Base-by-base conservation (phyloP, 2,888 invertebrate species). In the Cosmia pyralina region DNA sequence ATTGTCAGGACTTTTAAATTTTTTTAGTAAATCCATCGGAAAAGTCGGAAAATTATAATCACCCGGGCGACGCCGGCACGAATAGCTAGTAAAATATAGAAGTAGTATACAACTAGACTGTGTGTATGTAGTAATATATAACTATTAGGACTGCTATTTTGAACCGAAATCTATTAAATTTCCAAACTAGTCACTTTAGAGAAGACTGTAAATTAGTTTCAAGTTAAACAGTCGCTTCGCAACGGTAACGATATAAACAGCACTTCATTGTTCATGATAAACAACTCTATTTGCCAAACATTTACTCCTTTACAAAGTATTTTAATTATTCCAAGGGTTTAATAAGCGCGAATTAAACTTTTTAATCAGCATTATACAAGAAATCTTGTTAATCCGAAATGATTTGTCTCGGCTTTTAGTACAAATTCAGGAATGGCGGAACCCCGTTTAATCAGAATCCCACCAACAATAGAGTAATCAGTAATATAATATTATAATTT, bases 401-500 rank as follows among this genome's bases (percentile, higher is more conserved):
- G 87, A 93, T 93, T 94, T 90, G 90, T 90, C 87, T 84, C 75
- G 86, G 88, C 84, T 91, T 89, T 85, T 85, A 87, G 88, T 85
- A 86, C 86, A 88, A 92, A 90, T 90, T 90, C 86, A 87, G 86
- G 84, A 84, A 84, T 83, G 82, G 84, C 82, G 84, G 87, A 87
- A 90, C 88, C 90, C 90, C 89, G 88, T 92, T 94, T 93, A 93
- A 93, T 94, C 92, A 91, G 90, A 94, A 93, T 89, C 88, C 77
- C 81, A 82, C 85, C 90, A 93, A 95, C 93, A 95, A 94, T 94
- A 91, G 91, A 90, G 90, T 92, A 94, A 94, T 95, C 93, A 93
- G 92, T 92, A 92, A 92, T 94, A 92, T 94, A 93, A 88, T 92
- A 91, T 91, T 92, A 91, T 91, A 92, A 94, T 94, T 94, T 93